phyloP scores from a whole-genome alignment of 2,888 invertebrate species.

The Drosophila parthenogenetica region DNA sequence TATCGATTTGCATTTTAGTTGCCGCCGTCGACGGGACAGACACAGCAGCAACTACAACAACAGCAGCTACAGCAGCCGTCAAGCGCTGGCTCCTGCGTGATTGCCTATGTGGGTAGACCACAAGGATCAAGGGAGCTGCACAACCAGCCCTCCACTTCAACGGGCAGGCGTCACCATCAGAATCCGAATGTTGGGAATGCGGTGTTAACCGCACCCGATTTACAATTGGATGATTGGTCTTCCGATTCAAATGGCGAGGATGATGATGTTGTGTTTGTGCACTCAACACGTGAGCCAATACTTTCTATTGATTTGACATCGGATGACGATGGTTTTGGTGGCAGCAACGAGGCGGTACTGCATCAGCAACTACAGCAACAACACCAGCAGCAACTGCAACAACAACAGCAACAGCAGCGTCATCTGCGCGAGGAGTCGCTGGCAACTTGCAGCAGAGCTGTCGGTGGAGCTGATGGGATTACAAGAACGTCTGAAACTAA shows the following conservation, averaged over 20 bases:
- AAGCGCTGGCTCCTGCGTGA: slow-evolving; percentile 65
- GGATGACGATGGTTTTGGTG: slow-evolving; percentile 85
- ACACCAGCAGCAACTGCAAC: slow-evolving; percentile 25
- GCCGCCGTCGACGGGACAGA: slow-evolving; percentile 21
- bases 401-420: slow-evolving; percentile 22
- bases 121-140: slow-evolving; percentile 34
- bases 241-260: slow-evolving; percentile 88
- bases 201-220: slow-evolving; percentile 87
- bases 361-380: slow-evolving; percentile 21
- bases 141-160: slow-evolving; percentile 53
- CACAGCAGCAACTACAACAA: slow-evolving; percentile 23
- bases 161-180: slow-evolving; percentile 43
- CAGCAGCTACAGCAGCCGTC: slow-evolving; percentile 41
- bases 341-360: slow-evolving; percentile 28
- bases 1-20: neutral
- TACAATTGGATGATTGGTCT: slow-evolving; percentile 90
- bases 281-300: slow-evolving; percentile 86
- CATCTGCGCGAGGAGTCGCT: slow-evolving; percentile 30
- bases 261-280: slow-evolving; percentile 87
- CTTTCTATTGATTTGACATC: slow-evolving; percentile 87
- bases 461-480: slow-evolving; percentile 15
- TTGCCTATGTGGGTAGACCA: slow-evolving; percentile 69
- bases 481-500: neutral
- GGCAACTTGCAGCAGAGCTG: slow-evolving; percentile 26
- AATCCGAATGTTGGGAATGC: slow-evolving; percentile 53